A percentile compares a stretch with the other conserved stretches of the same genome.
These are phyloP conservation scores for Itoplectis maculator DNA, from an alignment of 2,888 invertebrate species.

Conservation along the genomic window DNA sequence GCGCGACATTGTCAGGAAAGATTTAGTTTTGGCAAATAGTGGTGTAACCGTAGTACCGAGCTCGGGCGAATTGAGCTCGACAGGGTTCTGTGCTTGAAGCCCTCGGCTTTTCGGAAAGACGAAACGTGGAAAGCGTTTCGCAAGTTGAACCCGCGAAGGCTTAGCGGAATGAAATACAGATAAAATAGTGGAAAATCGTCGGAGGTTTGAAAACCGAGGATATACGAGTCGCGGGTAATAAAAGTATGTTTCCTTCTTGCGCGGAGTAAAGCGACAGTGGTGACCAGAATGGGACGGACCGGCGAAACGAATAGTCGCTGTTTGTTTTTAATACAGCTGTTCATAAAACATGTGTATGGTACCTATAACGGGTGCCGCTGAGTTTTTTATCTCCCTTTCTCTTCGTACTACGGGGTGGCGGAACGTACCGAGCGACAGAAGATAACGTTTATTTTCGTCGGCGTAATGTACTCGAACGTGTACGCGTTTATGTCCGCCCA, in stretches of 20 bases:
- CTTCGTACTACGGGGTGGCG: background rate
- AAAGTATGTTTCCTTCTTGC: slow-evolving; percentile 37
- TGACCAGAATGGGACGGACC: slow-evolving; percentile 32
- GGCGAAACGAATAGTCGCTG: slow-evolving; percentile 65
- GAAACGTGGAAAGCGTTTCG: slow-evolving; percentile 39
- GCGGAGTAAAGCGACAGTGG: slow-evolving; percentile 15
- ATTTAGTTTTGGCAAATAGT: slow-evolving; percentile 74
- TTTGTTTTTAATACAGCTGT: slow-evolving; percentile 69
- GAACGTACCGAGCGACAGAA: slow-evolving; percentile 24
- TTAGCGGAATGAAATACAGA: slow-evolving; percentile 24
- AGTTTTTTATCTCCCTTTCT: slow-evolving; percentile 42
- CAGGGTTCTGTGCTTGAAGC: slow-evolving; percentile 7
- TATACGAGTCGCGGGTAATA: slow-evolving; percentile 4
- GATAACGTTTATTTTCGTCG: slow-evolving; percentile 65
- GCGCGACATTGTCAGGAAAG: slow-evolving; percentile 71
- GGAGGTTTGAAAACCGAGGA: slow-evolving; percentile 36
- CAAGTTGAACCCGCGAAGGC: slow-evolving; percentile 16
- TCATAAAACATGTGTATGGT: slow-evolving; percentile 70
- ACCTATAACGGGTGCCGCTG: slow-evolving; percentile 41
- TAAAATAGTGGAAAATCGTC: slow-evolving; percentile 15
- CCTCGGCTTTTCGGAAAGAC: slow-evolving; percentile 24
- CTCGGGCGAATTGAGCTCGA: slow-evolving; percentile 9
- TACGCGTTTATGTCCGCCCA: slow-evolving; percentile 55
- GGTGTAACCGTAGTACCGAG: slow-evolving; percentile 22
- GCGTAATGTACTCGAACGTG: slow-evolving; percentile 58